Conservation (phyloP, 2,113 vertebrate species). For the Xiphophorus maculatus region DNA sequence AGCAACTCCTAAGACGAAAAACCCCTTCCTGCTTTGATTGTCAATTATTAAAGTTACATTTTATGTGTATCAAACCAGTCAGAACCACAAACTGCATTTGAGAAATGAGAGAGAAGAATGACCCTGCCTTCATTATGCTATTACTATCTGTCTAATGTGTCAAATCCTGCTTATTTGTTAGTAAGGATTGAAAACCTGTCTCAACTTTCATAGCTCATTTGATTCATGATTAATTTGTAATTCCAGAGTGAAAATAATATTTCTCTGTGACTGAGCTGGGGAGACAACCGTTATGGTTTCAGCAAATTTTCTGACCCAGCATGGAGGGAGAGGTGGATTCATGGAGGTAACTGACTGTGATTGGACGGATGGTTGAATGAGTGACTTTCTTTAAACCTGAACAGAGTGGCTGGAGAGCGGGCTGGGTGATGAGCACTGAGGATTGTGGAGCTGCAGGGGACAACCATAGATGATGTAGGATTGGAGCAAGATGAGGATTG, state of each 20-base stretch:
- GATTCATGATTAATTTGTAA: slow-evolving; percentile 8
- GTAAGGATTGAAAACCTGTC: background rate
- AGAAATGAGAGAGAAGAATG: background rate
- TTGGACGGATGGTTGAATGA: too few species aligned
- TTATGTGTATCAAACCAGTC: slow-evolving; percentile 1
- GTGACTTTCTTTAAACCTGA: too few species aligned
- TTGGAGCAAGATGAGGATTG: too few species aligned
- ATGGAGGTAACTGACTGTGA: too few species aligned
- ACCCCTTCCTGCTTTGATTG: background rate
- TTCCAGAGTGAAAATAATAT: background rate
- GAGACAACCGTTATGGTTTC: background rate
- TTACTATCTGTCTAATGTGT: background rate
- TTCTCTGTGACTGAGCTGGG: background rate
- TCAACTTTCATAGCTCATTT: slow-evolving; percentile 12
- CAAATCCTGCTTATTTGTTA: background rate
- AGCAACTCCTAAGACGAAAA: background rate
- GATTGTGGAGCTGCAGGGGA: too few species aligned
- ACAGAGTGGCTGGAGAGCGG: too few species aligned
- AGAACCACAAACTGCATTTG: background rate
- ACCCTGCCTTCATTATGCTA: background rate
- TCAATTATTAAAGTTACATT: background rate
- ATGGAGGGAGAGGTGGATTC: too few species aligned
- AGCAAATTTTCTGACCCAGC: too few species aligned
- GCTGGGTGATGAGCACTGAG: too few species aligned
- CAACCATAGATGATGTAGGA: too few species aligned